These are phyloP conservation scores for Nebria ingens DNA, from an alignment of 1,140 invertebrate species.

Conservation along the genomic window DNA sequence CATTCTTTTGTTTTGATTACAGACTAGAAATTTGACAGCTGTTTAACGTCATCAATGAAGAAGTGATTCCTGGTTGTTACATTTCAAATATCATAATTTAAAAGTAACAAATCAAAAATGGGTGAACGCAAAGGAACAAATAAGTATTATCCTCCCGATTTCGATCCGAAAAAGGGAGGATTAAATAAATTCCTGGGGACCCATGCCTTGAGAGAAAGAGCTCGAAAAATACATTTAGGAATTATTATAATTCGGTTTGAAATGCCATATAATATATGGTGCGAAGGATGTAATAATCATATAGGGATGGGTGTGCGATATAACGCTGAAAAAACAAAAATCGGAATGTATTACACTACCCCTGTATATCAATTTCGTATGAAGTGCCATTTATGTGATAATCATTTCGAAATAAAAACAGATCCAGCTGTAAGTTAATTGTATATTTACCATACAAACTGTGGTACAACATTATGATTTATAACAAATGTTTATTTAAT, in stretches of 20 bases:
- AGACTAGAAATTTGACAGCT: too few species aligned
- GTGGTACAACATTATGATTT: not conserved
- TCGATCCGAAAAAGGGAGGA: conserved; percentile 85
- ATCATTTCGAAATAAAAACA: conserved; percentile 97
- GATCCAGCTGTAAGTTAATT: conserved; percentile 77
- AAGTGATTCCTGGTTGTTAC: too few species aligned
- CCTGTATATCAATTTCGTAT: conserved; percentile 97
- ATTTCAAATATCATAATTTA: too few species aligned
- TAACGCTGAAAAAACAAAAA: conserved; percentile 97
- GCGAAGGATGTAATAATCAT: conserved; percentile 94
- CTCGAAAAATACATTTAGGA: conserved; percentile 86
- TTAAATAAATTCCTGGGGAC: conserved; percentile 91
- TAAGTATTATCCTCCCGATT: conserved; percentile 98
- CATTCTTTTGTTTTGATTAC: too few species aligned
- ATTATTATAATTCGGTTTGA: conserved; percentile 99
- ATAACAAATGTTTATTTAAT: conserved; percentile 18
- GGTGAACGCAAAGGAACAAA: conserved; percentile 98
- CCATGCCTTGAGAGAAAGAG: conserved; percentile 92
- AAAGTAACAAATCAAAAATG: too few species aligned
- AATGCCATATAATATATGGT: conserved; percentile 99
- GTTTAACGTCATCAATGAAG: too few species aligned
- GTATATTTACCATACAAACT: not conserved
- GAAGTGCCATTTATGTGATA: conserved; percentile 98
- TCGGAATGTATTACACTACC: conserved; percentile 97
- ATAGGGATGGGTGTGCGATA: conserved; percentile 99